Evolutionary conservation across 1,140 invertebrate genomes (phyloP).

Genomic region (Eciton burchellii): DNA sequence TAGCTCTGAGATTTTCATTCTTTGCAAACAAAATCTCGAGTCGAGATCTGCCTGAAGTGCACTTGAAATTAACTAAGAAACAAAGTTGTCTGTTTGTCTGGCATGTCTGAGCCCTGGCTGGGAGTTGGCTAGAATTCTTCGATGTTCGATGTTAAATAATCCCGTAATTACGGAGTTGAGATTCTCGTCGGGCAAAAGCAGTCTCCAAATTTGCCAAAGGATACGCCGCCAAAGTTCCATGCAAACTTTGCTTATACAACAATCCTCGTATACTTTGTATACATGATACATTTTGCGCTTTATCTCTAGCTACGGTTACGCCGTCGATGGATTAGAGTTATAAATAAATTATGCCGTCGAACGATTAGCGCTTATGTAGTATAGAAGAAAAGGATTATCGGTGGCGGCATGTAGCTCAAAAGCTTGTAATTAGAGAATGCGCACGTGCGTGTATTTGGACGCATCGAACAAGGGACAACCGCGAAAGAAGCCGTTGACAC

Average conservation of each 20-base stretch:
- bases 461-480: too few relatives aligned
- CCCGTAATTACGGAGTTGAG: background rate
- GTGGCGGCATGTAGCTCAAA: too few relatives aligned
- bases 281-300: conserved; percentile 5
- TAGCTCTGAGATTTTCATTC: conserved; percentile 11
- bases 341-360: conserved; percentile 29
- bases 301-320: background rate
- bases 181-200: conserved; percentile 4
- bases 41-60: background rate
- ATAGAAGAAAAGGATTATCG: background rate
- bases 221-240: background rate
- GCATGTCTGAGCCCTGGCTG: background rate
- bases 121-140: background rate
- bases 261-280: background rate
- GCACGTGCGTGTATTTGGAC: too few relatives aligned
- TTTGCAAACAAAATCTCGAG: conserved; percentile 9
- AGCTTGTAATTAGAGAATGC: too few relatives aligned
- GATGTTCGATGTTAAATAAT: conserved; percentile 25
- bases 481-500: too few relatives aligned
- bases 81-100: conserved; percentile 31
- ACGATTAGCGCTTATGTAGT: conserved; percentile 16
- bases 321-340: conserved; percentile 39
- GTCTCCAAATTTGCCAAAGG: background rate
- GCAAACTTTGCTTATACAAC: background rate
- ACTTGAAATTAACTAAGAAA: conserved; percentile 20